Conservation (phyloP, 2,113 vertebrate species). For the Myocastor coypus region DNA sequence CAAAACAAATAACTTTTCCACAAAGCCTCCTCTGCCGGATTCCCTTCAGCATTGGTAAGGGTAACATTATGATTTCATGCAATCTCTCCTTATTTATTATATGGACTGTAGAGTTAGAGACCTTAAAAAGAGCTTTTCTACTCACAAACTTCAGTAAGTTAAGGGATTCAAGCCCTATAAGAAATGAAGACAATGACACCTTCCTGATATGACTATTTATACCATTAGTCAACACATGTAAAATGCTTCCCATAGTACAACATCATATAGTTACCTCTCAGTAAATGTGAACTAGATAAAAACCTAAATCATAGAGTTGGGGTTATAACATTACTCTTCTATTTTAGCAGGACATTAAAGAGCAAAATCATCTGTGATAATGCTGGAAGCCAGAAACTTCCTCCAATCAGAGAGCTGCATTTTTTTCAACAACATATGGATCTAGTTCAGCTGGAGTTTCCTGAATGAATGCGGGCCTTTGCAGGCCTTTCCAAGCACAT, state of each 20-base stretch:
- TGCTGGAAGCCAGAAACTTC: constrained; percentile 79
- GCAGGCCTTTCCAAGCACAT: constrained; percentile 82
- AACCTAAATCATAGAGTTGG: neutral
- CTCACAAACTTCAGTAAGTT: neutral
- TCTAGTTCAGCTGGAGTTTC: constrained; percentile 88
- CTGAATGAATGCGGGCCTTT: constrained; percentile 85
- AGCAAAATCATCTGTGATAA: constrained; percentile 76
- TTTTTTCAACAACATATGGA: constrained; percentile 87
- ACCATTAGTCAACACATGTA: neutral
- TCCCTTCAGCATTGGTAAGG: neutral
- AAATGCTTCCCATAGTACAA: neutral
- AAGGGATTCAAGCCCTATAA: neutral
- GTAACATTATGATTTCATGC: neutral
- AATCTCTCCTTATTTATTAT: neutral
- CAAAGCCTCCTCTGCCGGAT: neutral
- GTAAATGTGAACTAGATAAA: constrained; percentile 19
- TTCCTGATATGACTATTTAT: neutral
- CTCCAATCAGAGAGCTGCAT: constrained; percentile 76
- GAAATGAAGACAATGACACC: neutral
- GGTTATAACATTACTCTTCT: constrained; percentile 77
- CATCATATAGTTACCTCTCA: neutral
- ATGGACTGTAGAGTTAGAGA: neutral
- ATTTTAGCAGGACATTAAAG: constrained; percentile 83
- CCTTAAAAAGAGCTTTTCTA: neutral
- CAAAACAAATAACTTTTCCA: neutral